Evolutionary conservation across 1,140 invertebrate species (phyloP).

Genomic region (Drosophila pruinosa): DNA sequence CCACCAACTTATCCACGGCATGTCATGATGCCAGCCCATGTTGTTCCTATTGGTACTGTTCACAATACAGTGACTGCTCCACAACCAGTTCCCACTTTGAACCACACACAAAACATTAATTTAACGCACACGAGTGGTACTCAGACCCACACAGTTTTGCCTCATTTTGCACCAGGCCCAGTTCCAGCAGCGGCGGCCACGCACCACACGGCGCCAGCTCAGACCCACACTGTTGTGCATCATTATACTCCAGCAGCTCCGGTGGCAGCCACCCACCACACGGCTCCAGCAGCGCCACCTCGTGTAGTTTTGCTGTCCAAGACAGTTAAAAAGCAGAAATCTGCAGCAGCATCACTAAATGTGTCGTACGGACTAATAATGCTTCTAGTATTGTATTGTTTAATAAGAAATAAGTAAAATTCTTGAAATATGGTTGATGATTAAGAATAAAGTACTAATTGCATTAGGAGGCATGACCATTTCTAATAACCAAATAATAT

Average conservation of each 20-base stretch:
- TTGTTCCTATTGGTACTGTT: neutral
- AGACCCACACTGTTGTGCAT: neutral
- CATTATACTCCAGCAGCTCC: neutral
- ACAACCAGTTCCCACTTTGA: neutral
- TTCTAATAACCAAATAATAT: neutral
- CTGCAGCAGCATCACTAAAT: slow-evolving; percentile 5
- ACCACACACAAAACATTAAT: neutral
- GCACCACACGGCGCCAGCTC: neutral
- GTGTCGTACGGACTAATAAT: slow-evolving; percentile 10
- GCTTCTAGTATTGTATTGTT: slow-evolving; percentile 6
- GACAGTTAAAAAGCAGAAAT: slow-evolving; percentile 30
- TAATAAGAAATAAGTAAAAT: neutral
- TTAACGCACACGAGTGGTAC: neutral
- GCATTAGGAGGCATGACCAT: neutral
- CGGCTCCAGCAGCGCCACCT: neutral
- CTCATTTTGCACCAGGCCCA: neutral
- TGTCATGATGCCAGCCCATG: neutral
- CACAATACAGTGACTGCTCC: neutral
- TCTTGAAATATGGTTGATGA: too few relatives aligned
- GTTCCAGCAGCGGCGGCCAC: neutral
- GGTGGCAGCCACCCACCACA: neutral
- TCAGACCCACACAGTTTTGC: neutral
- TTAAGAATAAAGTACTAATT: neutral
- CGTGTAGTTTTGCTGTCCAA: slow-evolving; percentile 24
- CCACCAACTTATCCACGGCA: neutral